A percentile compares a stretch with the other conserved stretches of the same genome.
Conservation (phyloP, 2,888 invertebrate genomes). For the Hybos culiciformis region DNA sequence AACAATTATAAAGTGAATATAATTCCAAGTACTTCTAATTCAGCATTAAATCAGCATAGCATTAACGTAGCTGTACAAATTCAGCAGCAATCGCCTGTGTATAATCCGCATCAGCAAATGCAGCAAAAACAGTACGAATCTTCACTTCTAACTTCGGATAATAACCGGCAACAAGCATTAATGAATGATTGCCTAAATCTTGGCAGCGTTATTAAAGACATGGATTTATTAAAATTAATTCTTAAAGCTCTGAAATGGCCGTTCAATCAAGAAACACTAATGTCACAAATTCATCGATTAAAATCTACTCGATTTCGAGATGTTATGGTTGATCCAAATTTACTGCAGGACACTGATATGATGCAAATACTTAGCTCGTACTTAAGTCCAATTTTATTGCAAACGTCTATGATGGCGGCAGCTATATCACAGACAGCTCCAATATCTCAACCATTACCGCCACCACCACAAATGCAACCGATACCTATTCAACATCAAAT, state of each 20-base stretch:
- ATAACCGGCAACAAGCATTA: constrained; percentile 11
- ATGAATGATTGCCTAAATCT: constrained; percentile 26
- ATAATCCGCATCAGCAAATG: background rate
- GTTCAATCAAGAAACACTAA: constrained; percentile 23
- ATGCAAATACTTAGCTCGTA: constrained; percentile 32
- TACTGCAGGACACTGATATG: constrained; percentile 31
- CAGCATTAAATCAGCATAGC: background rate
- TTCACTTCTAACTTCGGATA: background rate
- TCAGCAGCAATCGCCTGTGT: background rate
- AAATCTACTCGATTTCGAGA: constrained; percentile 29
- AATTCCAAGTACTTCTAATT: background rate
- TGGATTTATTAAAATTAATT: constrained; percentile 32
- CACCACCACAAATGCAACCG: constrained; percentile 4
- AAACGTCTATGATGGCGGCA: background rate
- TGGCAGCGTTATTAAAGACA: constrained; percentile 32
- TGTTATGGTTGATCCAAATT: constrained; percentile 30
- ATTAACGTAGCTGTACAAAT: background rate
- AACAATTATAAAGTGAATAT: background rate
- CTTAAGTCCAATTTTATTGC: constrained; percentile 15
- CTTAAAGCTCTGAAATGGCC: constrained; percentile 35
- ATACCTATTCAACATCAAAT: constrained; percentile 13
- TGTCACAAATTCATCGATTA: constrained; percentile 26
- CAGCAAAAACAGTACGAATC: constrained; percentile 4
- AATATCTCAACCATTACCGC: constrained; percentile 11
- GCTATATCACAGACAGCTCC: constrained; percentile 8